Evolutionary conservation across 1,140 invertebrate species (phyloP), one percentile per base, ranked within the genome.

Genomic region (Drosophila repletoides): DNA sequence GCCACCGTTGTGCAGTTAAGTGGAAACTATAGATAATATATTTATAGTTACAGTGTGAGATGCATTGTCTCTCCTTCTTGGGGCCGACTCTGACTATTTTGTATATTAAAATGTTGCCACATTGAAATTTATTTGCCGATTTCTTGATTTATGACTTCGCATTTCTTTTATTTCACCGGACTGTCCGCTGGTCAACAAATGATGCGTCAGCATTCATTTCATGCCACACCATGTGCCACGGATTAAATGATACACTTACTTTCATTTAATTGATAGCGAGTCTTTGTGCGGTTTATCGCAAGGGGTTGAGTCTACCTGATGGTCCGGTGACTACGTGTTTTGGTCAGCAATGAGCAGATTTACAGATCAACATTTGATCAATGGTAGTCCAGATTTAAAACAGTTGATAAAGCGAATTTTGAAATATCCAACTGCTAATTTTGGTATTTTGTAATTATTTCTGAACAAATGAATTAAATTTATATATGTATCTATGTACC

Each of bases 11-110:
- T 88, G 83, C 83, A 88, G 69, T 67, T 88, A 69, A 88, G 84
- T 79, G 84, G 83, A 88, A 88, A 88, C 83, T 88, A 88, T 88
- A 88, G 83, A 88, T 88, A 88, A 88, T 88, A 76, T 84, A 84
- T 88, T 88, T 88, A 76, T 88, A 72, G 45, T 53, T 26, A 53
- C 70, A 53, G 60, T 40, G 31, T 59, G 66, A 76, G 63, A 52
- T 70, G 72, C 56, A 53, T 64, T 61, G 45, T 22, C 22, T 52
- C 19, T 49, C 21, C 33, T 29, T 49, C 45, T 34, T 3, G 17
- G 7, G 5, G 21, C 10, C 26, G 56, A 40, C 40, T 43, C 38
- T 31, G 67, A 33, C 69, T 70, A 60, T 70, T 83, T 79, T 75
- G 71, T 84, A 75, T 84, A 86, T 84, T 86, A 79, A 84, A 79